A percentile compares a stretch with the other conserved stretches of the same genome.
Conservation (phyloP, 2,797 vertebrate genomes). For the Todus mexicanus region DNA sequence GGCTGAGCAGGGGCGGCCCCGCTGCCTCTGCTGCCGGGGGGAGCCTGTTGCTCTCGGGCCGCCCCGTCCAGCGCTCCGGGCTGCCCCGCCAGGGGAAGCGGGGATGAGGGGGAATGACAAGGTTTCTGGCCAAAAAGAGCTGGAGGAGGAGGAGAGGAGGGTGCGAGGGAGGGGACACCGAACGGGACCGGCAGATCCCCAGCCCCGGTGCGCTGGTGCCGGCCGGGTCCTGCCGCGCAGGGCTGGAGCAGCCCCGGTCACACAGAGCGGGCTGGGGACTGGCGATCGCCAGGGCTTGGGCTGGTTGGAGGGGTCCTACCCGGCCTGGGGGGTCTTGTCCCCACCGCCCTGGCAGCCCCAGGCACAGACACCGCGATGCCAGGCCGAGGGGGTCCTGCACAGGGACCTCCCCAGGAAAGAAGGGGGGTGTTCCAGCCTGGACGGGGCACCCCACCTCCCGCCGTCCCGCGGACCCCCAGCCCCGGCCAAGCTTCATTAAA, state of each 20-base stretch:
- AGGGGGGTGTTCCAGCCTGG: not conserved
- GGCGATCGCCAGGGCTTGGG: not conserved
- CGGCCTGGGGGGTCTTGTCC: not conserved
- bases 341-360: not conserved
- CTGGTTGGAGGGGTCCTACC: not conserved
- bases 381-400: too few species aligned
- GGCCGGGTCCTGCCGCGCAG: not conserved
- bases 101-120: not conserved
- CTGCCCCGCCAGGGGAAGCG: not conserved
- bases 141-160: not conserved
- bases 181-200: not conserved
- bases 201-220: not conserved
- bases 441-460: too few species aligned
- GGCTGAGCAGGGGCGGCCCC: not conserved
- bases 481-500: not conserved
- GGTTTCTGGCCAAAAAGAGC: not conserved
- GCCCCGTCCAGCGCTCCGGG: not conserved
- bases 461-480: not conserved
- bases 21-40: not conserved
- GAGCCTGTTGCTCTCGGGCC: conserved; percentile 7
- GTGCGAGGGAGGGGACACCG: not conserved
- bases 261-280: not conserved
- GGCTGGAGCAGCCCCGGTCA: not conserved
- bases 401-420: not conserved
- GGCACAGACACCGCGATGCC: too few species aligned